These are phyloP conservation scores for Pollachius pollachius DNA, from an alignment of 2,113 vertebrate species.

Conservation along the genomic window DNA sequence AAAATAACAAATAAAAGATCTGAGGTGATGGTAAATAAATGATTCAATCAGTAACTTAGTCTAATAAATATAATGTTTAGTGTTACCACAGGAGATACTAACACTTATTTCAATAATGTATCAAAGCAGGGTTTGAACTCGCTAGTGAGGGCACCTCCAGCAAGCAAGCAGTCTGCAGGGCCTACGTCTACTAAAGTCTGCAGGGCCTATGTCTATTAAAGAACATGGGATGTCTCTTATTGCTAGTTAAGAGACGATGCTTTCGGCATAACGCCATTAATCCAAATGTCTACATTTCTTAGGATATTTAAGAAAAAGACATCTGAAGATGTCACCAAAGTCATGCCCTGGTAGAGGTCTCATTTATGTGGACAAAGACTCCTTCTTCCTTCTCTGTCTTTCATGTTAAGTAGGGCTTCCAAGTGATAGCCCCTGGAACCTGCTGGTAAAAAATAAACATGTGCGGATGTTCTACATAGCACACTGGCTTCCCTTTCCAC, in stretches of 20 bases:
- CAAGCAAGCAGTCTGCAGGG: conserved; percentile 42
- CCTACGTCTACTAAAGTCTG: conserved; percentile 36
- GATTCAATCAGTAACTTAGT: conserved; percentile 16
- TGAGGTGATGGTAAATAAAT: neutral
- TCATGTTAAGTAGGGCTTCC: conserved; percentile 65
- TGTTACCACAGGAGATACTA: too few species aligned
- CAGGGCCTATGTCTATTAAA: conserved; percentile 21
- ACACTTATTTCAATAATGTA: conserved; percentile 21
- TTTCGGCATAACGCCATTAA: conserved; percentile 45
- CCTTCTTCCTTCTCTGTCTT: conserved; percentile 24
- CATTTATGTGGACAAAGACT: conserved; percentile 17
- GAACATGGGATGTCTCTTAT: neutral
- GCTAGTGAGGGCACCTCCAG: conserved; percentile 24
- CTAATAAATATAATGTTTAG: neutral
- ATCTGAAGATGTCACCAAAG: conserved; percentile 43
- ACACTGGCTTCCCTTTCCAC: conserved; percentile 48
- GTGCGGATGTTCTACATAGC: conserved; percentile 63
- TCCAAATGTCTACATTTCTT: conserved; percentile 33
- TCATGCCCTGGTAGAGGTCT: neutral
- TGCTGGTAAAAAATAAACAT: conserved; percentile 67
- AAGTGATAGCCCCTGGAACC: conserved; percentile 58
- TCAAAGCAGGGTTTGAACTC: conserved; percentile 26
- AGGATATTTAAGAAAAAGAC: conserved; percentile 29
- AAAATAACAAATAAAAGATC: neutral
- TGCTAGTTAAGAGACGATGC: conserved; percentile 43